Conservation (phyloP, 2,888 invertebrate genomes). For the Nymphalis urticae region DNA sequence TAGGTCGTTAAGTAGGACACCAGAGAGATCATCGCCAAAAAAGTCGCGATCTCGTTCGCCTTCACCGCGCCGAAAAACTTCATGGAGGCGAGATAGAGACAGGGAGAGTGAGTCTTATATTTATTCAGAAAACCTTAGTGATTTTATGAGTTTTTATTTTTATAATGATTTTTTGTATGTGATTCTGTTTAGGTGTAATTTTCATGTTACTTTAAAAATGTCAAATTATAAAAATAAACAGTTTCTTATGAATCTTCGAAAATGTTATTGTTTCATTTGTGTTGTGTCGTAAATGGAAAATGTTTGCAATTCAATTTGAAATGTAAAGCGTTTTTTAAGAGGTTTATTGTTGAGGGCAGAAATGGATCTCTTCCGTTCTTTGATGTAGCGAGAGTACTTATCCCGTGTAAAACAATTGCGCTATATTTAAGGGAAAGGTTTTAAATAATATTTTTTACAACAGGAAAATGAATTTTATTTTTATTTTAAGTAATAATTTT, state of each 20-base stretch:
- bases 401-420: no score
- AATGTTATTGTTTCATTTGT: no score
- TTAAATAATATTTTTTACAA: no score
- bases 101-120: conserved; percentile 26
- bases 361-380: neutral
- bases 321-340: neutral
- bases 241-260: no score
- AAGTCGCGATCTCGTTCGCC: conserved; percentile 80
- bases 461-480: no score
- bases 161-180: neutral
- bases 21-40: conserved; percentile 72
- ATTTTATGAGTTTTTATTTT: conserved; percentile 1
- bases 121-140: neutral
- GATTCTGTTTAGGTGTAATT: neutral
- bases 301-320: neutral
- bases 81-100: conserved; percentile 63
- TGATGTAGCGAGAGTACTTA: neutral
- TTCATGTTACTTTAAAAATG: no score
- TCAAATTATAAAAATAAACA: no score
- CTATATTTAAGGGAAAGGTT: no score
- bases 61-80: conserved; percentile 61
- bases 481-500: no score
- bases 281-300: neutral
- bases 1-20: conserved; percentile 73
- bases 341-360: neutral